Evolutionary conservation across 2,113 vertebrate genomes (phyloP).

Genomic region (Loxodonta africana): DNA sequence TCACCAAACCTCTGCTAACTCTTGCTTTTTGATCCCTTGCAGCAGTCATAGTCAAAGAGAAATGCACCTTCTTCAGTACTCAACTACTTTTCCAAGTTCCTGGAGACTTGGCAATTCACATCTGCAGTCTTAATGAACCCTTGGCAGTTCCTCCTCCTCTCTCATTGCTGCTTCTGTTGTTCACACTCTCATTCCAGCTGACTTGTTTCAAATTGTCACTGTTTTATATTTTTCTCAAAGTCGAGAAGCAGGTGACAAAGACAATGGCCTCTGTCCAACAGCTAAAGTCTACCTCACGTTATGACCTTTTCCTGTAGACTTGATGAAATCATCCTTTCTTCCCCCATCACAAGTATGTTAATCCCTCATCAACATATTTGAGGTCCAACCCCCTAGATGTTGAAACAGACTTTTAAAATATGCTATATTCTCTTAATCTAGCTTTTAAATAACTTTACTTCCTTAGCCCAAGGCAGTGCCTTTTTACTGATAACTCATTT

Average conservation of each 20-base stretch:
- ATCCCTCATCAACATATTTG: background rate
- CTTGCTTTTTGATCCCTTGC: constrained; percentile 61
- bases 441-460: background rate
- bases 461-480: background rate
- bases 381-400: background rate
- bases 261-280: background rate
- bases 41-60: constrained; percentile 74
- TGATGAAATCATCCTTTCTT: background rate
- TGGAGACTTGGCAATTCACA: background rate
- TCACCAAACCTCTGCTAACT: constrained; percentile 55
- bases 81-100: constrained; percentile 50
- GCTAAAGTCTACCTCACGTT: background rate
- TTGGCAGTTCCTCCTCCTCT: background rate
- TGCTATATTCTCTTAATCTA: background rate
- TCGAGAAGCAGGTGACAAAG: constrained; percentile 11
- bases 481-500: constrained; percentile 13
- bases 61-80: constrained; percentile 28
- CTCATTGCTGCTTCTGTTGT: constrained; percentile 28
- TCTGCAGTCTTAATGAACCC: constrained; percentile 51
- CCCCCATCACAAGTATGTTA: background rate
- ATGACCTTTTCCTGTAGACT: background rate
- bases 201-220: constrained; percentile 46
- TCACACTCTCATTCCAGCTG: background rate
- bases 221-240: constrained; percentile 51
- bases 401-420: constrained; percentile 18